Conservation (phyloP, 1,140 invertebrate species). For the Eufriesea mexicana region DNA sequence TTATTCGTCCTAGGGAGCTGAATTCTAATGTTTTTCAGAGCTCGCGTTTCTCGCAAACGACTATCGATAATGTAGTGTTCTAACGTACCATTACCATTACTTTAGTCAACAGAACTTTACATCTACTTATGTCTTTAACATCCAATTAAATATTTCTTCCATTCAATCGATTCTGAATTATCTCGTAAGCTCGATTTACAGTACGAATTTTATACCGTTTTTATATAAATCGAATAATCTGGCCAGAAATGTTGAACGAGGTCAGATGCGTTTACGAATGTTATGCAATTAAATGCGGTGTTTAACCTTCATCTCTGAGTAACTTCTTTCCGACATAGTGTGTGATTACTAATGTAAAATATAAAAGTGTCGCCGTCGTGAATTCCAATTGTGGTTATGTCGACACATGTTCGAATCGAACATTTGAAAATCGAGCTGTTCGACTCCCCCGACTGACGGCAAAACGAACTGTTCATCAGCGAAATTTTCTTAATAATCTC, state of each 20-base stretch:
- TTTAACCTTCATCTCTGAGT: constrained; percentile 15
- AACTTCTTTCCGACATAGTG: not conserved
- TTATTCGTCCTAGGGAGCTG: not conserved
- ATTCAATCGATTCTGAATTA: constrained; percentile 44
- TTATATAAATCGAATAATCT: constrained; percentile 47
- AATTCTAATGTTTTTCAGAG: constrained; percentile 14
- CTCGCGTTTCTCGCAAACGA: constrained; percentile 34
- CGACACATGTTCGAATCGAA: too few relatives aligned
- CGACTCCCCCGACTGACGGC: not conserved
- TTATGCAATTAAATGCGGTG: not conserved
- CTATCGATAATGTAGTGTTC: constrained; percentile 22
- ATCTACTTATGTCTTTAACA: constrained; percentile 22
- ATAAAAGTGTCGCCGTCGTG: not conserved
- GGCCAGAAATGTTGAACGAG: not conserved
- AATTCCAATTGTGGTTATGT: not conserved
- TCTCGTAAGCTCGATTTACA: constrained; percentile 41
- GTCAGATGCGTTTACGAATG: not conserved
- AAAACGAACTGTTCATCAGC: constrained; percentile 13
- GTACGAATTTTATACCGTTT: constrained; percentile 55
- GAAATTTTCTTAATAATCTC: constrained; percentile 32
- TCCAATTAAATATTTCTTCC: constrained; percentile 37
- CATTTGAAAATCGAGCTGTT: not conserved
- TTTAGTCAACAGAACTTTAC: constrained; percentile 11
- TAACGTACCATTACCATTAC: constrained; percentile 20
- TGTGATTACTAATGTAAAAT: constrained; percentile 21